Percentiles rank a stretch among this genome's conserved stretches.
Conservation (phyloP, 2,888 invertebrate genomes). For the Sesamia inferens region DNA sequence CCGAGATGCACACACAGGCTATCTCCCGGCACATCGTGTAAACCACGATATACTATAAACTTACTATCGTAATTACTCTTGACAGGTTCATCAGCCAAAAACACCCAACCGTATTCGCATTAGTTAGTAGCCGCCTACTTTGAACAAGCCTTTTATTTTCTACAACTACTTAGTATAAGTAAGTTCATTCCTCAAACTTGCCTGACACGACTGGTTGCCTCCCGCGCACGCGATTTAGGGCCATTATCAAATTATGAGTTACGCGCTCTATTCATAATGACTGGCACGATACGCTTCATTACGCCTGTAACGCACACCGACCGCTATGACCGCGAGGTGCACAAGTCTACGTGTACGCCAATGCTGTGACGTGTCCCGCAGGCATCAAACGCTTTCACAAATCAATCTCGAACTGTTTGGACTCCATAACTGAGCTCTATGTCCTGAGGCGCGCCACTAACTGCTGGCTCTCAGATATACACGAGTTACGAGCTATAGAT, state of each 20-base stretch:
- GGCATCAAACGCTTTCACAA: slow-evolving; percentile 56
- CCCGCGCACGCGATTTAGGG: slow-evolving; percentile 25
- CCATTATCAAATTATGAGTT: slow-evolving; percentile 41
- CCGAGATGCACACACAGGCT: background rate
- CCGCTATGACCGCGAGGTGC: slow-evolving; percentile 5
- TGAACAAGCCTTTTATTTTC: background rate
- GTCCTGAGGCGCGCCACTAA: slow-evolving; percentile 20
- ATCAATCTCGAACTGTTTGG: slow-evolving; percentile 42
- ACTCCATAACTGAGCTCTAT: slow-evolving; percentile 23
- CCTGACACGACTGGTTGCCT: background rate
- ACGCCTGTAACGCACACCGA: slow-evolving; percentile 38
- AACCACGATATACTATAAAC: background rate
- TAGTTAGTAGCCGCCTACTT: background rate
- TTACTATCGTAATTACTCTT: background rate
- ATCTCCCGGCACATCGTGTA: background rate
- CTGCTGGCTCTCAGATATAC: background rate
- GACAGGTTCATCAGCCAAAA: background rate
- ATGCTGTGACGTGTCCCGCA: slow-evolving; percentile 46
- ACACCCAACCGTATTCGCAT: background rate
- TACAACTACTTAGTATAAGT: no score
- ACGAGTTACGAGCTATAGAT: background rate
- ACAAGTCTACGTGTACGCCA: slow-evolving; percentile 15
- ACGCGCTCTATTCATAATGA: slow-evolving; percentile 33
- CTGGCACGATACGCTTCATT: slow-evolving; percentile 41
- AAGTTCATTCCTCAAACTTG: background rate